phyloP scores from a whole-genome alignment of 1,140 invertebrate genomes.

The Ectropis grisescens region DNA sequence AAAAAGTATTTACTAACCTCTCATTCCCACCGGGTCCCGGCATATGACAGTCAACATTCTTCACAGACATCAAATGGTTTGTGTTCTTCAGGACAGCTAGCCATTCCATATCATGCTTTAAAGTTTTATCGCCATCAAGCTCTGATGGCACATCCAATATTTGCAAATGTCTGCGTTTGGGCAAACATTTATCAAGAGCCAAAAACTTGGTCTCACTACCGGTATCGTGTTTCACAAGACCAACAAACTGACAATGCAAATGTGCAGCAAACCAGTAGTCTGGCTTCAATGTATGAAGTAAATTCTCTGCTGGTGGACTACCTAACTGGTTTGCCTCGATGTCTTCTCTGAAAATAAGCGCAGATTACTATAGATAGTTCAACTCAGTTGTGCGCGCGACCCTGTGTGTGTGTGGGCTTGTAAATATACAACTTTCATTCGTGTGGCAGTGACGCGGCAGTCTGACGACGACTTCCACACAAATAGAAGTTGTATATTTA shows the following conservation, averaged over 20 bases:
- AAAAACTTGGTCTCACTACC: constrained; percentile 86
- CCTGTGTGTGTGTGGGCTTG: no score
- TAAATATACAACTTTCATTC: no score
- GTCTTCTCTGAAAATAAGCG: constrained; percentile 80
- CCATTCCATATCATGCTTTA: constrained; percentile 96
- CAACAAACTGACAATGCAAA: constrained; percentile 96
- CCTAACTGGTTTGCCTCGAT: constrained; percentile 86
- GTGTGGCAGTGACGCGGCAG: no score
- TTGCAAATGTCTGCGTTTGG: constrained; percentile 86
- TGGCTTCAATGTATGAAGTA: constrained; percentile 86
- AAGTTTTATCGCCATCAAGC: constrained; percentile 67
- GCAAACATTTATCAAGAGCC: constrained; percentile 96
- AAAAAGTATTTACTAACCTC: constrained; percentile 74
- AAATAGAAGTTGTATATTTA: no score
- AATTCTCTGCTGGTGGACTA: constrained; percentile 84
- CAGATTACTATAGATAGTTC: no score
- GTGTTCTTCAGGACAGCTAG: constrained; percentile 88
- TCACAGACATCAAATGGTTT: constrained; percentile 88
- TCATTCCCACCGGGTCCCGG: constrained; percentile 80
- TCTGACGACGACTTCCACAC: no score
- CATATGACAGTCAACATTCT: constrained; percentile 79
- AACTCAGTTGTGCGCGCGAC: no score
- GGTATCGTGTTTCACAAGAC: constrained; percentile 80
- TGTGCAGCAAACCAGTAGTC: constrained; percentile 97
- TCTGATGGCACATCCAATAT: constrained; percentile 68